Base-by-base conservation (phyloP, 2,888 invertebrate species). In the Seira ritae region DNA sequence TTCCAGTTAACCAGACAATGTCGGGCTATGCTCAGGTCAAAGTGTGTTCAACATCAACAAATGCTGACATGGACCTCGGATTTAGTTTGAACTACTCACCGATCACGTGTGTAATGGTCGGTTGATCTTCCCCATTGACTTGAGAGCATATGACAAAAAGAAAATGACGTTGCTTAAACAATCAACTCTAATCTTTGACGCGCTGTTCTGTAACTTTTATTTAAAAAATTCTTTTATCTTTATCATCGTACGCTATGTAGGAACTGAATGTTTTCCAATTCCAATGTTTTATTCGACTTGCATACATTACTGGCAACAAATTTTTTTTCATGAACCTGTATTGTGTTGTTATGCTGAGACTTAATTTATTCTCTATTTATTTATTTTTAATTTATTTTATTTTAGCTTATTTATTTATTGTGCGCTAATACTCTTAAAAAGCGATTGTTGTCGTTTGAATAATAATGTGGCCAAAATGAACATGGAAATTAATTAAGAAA, bases 51-150 rank as follows among this genome's bases (percentile, higher is more conserved):
- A 82, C 80, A 66, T 73, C 3, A 10, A 50, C 60, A 12, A 87
- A 88, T 31, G 66, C 85, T 2, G 87, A 87, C 22, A 86, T 87
- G 88, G 86, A 88, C 42, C 19, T 86, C 84, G 96, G 96, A 17
- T 96, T 96, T 90, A 93, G 94, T 8, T 91, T 96, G 15, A 90
- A 92, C 2, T 96, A 94, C 90, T 92, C 93, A 62, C 95, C 96
- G 91, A 90, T 93, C 75, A 92, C 93, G 1, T 96, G 96, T 66
- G 46, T 42, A 8, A 4, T 82, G 77, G 15, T 55, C 22, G 72
- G 72, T 42, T 82, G 62, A 62, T 12, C 15, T 15, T 2, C 15
- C 12, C 50, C 50, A 3, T 8, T 15, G 12, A 50, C 2, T 50
- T 50, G 50, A 50, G 50, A 50, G 31, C 31, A 31, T 4, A 31